Conservation (phyloP, 2,797 vertebrate genomes). For the Tarsius wallacei region DNA sequence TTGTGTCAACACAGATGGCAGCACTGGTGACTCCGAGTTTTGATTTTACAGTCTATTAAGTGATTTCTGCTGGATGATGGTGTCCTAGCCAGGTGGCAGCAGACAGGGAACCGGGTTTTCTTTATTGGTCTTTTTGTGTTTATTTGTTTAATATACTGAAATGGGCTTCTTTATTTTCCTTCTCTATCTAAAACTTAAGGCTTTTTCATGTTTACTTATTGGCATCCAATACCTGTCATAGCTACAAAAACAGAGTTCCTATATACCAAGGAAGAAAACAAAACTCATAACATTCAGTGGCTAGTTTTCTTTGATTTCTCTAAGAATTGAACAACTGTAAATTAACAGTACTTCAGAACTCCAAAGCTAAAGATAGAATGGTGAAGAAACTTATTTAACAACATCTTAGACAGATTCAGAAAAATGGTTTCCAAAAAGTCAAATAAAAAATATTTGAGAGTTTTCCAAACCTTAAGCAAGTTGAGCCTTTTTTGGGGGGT, state of each 20-base stretch:
- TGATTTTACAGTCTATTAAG: not conserved
- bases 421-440: constrained; percentile 25
- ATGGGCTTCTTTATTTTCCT: not conserved
- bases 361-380: not conserved
- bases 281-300: not conserved
- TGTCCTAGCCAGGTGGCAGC: not conserved
- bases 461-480: constrained; percentile 21
- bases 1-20: not conserved
- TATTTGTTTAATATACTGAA: not conserved
- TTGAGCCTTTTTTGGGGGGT: not conserved
- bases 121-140: not conserved
- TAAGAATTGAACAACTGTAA: constrained; percentile 2
- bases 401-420: not conserved
- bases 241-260: constrained; percentile 8
- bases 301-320: not conserved
- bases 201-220: constrained; percentile 25
- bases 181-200: not conserved
- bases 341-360: constrained; percentile 8
- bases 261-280: not conserved
- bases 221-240: not conserved
- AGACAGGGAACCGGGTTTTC: not conserved
- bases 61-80: not conserved
- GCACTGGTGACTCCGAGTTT: not conserved
- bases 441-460: constrained; percentile 11
- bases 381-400: not conserved